Base-by-base conservation (phyloP, 53 echinoderm and acorn worm species). In the Holothuria leucospilota region DNA sequence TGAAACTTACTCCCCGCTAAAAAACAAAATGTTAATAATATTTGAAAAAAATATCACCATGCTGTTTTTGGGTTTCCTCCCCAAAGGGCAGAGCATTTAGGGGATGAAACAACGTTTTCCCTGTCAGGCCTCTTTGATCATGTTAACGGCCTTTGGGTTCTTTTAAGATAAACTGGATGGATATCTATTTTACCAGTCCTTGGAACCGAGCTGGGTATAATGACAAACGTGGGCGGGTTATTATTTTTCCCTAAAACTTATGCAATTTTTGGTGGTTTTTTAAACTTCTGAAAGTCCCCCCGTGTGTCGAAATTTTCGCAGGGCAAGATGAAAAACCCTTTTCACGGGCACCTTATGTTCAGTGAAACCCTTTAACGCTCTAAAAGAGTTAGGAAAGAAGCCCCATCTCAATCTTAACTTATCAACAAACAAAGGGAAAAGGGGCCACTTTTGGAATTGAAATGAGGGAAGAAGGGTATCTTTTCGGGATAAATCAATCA, bases 271-370 rank as follows among this genome's bases (percentile, higher is more conserved):
- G 34, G 40, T 75, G 53, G 56, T 21, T 75, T 75, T n/a, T 25
- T 26, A 20, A 51, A 0, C 49, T 52, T 23, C 26, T n/a, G 75
- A 75, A 52, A 25, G 52, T 75, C 75, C 75, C n/a, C 75, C 0
- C 6, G 75, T 49, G 75, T 75, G 75, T 28, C 8, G 25, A 75
- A 75, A 52, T 52, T 52, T 75, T 75, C 75, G 75, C 75, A 49
- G 16, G 25, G 52, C 53, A 49, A 14, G 52, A 49, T 51, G 41
- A 75, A 75, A 51, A n/a, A 53, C 25, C 21, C 21, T 75, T 75
- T 26, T 25, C 15, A 46, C 15, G 75, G n/a, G 23, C 75, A 75
- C 49, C 75, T 75, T 75, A 24, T 49, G 51, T 23, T 75, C 51
- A 75, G 75, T 53, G n/a, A n/a, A n/a, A n/a, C n/a, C n/a, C n/a